These are phyloP conservation scores for Metalampra italica DNA, from an alignment of 2,888 invertebrate genomes.

Conservation along the genomic window DNA sequence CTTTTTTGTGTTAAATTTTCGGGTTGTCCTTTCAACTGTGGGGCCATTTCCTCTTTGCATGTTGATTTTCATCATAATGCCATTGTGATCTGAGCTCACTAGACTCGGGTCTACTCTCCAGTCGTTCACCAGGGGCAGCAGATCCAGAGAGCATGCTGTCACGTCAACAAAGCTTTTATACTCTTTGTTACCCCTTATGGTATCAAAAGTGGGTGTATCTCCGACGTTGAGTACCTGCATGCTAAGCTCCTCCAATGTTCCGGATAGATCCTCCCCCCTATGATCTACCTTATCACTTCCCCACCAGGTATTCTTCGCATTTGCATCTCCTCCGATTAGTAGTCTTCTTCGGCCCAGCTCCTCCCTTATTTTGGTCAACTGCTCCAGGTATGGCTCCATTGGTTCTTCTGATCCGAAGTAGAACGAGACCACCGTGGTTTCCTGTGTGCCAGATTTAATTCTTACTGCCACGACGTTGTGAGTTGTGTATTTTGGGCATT, in stretches of 20 bases:
- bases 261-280: too few species aligned
- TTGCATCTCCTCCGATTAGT: conserved; percentile 11
- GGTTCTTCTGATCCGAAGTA: conserved; percentile 4
- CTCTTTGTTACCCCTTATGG: not conserved
- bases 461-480: not conserved
- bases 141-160: not conserved
- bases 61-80: not conserved
- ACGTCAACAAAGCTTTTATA: not conserved
- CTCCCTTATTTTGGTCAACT: not conserved
- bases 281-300: conserved; percentile 1
- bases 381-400: conserved; percentile 1
- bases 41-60: not conserved
- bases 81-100: not conserved
- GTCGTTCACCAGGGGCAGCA: not conserved
- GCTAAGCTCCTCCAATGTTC: not conserved
- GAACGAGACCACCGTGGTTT: not conserved
- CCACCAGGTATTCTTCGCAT: conserved; percentile 14
- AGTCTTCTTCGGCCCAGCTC: not conserved
- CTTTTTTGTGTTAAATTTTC: not conserved
- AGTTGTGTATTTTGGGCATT: not conserved
- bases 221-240: not conserved
- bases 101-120: not conserved
- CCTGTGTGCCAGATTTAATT: not conserved
- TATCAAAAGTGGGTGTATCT: not conserved
- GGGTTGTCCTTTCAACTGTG: not conserved